Percentiles rank a stretch among this genome's conserved stretches.
Conservation (phyloP, 1,140 invertebrate genomes). For the Adelges cooleyi region DNA sequence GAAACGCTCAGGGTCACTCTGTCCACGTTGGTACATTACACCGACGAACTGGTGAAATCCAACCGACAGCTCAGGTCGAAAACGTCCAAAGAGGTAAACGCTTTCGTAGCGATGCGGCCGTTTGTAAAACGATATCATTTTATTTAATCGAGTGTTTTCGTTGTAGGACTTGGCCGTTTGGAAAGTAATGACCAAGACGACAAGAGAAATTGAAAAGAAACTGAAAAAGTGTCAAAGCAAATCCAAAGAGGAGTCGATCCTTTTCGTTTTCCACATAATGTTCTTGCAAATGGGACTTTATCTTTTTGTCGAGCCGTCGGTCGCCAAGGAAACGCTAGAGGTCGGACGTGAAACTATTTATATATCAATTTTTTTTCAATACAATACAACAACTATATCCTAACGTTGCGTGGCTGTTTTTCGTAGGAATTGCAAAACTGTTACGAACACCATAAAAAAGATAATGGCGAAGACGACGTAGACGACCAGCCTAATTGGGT, state of each 20-base stretch:
- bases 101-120: no score
- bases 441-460: constrained; percentile 24
- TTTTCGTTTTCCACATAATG: constrained; percentile 25
- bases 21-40: constrained; percentile 17
- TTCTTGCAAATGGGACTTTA: constrained; percentile 27
- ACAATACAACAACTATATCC: no score
- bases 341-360: constrained; percentile 2
- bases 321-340: constrained; percentile 17
- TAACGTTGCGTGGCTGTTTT: no score
- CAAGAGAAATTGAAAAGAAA: constrained; percentile 24
- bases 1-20: constrained; percentile 18
- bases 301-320: constrained; percentile 25
- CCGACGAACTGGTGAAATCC: neutral
- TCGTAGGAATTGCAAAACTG: constrained; percentile 25
- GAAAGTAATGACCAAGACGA: constrained; percentile 20
- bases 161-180: constrained; percentile 15
- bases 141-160: neutral
- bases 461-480: neutral
- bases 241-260: constrained; percentile 22
- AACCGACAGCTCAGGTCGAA: neutral
- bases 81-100: constrained; percentile 11
- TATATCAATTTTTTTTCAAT: neutral
- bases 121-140: no score
- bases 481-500: constrained; percentile 26
- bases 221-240: constrained; percentile 17